phyloP scores from a whole-genome alignment of 2,888 invertebrate genomes.

The Acanthosepion lycidas region DNA sequence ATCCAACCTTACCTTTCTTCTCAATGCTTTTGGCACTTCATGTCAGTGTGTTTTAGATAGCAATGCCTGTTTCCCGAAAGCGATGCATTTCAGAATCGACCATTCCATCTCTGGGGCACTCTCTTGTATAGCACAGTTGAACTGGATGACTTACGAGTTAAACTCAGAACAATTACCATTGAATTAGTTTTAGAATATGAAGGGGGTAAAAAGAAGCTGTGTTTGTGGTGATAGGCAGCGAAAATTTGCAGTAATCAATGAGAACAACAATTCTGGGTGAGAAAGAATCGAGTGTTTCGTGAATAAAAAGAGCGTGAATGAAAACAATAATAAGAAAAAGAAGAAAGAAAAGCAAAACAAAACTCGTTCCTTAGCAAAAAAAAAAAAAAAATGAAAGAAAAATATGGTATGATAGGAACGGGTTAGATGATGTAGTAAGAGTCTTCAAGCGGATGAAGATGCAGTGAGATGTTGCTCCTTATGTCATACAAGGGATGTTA shows the following conservation, averaged over 20 bases:
- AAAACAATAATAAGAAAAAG: neutral
- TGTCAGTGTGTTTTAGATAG: neutral
- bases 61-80: neutral
- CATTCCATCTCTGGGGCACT: neutral
- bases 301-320: neutral
- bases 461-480: neutral
- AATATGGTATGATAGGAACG: neutral
- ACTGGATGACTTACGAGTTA: conserved; percentile 18
- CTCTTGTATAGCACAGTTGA: neutral
- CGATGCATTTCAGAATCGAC: conserved; percentile 16
- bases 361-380: neutral
- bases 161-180: conserved; percentile 33
- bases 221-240: neutral
- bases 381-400: neutral
- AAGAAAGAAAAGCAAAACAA: neutral
- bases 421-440: neutral
- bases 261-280: neutral
- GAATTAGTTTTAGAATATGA: conserved; percentile 1
- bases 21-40: neutral
- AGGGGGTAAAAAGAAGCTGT: neutral
- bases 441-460: neutral
- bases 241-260: neutral
- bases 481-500: neutral
- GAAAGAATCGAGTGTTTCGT: neutral
- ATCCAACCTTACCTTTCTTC: neutral